Evolutionary conservation across 2,113 vertebrate genomes (phyloP), one percentile per base, ranked within the genome.

Genomic region (Zapus hudsonius): DNA sequence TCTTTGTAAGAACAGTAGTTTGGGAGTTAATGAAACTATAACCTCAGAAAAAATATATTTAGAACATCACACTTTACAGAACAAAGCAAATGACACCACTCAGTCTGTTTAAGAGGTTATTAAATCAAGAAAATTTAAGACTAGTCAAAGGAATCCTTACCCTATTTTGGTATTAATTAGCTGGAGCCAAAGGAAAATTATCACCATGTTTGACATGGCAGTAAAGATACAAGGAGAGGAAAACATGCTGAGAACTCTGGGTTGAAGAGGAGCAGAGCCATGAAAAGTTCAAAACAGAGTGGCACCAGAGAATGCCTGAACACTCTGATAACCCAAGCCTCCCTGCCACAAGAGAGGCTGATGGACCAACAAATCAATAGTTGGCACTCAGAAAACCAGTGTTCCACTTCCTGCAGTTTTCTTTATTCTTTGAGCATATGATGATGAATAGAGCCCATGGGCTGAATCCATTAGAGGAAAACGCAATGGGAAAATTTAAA

Each of bases 381-480:
- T 23, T 86, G 66, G 47, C 38, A 27, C 31, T 6, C 57, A 59
- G 36, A 69, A 87, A 72, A 59, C 5, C 19, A 17, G 6, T 4
- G 8, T 63, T 70, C 59, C 19, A 12, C 63, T 33, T 78, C 59
- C 33, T 80, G 31, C n/a, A 42, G 44, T 86, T 87, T 72, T 66
- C 33, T 84, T 66, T 80, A 5, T 70, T 74, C 16, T 79, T 85
- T 79, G 70, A 87, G 57, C 8, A 55, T 75, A 67, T 84, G 85
- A 63, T 63, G n/a, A 90, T 83, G 42, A n/a, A 67, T 47, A 66
- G 79, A 90, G 61, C 55, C 59, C 22, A 5, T 89, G 29, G 29
- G 11, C 69, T 67, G 73, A 90, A 89, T 59, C 69, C 42, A 88
- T 82, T 85, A 87, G 22, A 64, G 16, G 3, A 79, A 70, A 95